These are phyloP conservation scores for Tricholaema leucomelas DNA, from an alignment of 2,113 vertebrate genomes.

Conservation along the genomic window DNA sequence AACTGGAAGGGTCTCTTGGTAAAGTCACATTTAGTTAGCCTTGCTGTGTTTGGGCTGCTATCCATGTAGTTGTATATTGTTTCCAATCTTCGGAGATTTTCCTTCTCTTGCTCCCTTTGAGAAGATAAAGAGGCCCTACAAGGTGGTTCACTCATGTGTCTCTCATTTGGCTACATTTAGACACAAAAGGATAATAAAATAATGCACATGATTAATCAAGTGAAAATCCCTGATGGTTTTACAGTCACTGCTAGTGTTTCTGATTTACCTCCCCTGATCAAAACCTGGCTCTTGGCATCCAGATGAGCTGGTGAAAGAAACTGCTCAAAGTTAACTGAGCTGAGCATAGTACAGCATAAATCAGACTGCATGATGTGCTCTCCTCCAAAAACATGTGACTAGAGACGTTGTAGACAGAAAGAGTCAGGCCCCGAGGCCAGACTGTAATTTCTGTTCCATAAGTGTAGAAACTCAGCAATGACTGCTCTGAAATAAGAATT, in stretches of 20 bases:
- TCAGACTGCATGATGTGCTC: background rate
- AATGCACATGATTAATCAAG: background rate
- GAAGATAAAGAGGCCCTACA: background rate
- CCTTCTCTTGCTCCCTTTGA: background rate
- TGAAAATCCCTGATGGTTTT: background rate
- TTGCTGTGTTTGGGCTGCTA: background rate
- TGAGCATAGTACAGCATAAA: background rate
- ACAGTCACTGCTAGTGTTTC: background rate
- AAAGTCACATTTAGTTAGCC: background rate
- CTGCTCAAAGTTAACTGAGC: background rate
- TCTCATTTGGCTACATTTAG: background rate
- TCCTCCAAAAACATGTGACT: background rate
- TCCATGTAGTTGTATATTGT: background rate
- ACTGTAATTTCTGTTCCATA: background rate
- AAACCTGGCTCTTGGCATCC: background rate
- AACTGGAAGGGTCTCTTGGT: background rate
- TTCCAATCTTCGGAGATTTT: background rate
- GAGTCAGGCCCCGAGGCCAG: background rate
- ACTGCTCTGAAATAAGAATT: slow-evolving; percentile 1
- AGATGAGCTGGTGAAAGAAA: background rate
- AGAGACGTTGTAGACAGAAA: background rate
- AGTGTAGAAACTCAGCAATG: background rate
- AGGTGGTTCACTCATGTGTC: background rate
- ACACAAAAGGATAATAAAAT: background rate
- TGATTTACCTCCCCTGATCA: background rate